These are phyloP conservation scores for Diaperis boleti DNA, from an alignment of 2,888 invertebrate species.

Conservation along the genomic window DNA sequence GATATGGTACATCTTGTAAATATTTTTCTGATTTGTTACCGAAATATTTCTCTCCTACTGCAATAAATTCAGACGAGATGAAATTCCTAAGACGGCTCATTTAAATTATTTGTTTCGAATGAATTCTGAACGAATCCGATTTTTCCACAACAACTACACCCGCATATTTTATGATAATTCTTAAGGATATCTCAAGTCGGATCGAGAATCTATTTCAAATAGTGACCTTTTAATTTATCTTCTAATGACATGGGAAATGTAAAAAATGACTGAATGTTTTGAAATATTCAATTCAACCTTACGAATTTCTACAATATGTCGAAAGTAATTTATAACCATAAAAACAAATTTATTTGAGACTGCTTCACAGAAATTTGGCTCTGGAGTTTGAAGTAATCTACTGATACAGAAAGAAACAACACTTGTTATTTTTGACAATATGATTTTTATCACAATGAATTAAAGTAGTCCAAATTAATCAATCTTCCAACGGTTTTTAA, in stretches of 20 bases:
- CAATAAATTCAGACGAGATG: conserved; percentile 48
- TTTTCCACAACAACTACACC: conserved; percentile 27
- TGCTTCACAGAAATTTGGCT: too few species aligned
- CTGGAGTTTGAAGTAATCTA: too few species aligned
- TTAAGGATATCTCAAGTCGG: conserved; percentile 4
- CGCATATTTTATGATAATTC: conserved; percentile 52
- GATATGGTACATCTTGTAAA: conserved; percentile 51
- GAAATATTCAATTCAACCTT: neutral
- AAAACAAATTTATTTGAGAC: neutral
- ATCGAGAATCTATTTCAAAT: neutral
- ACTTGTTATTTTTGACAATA: too few species aligned
- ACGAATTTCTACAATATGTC: neutral
- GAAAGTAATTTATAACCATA: neutral
- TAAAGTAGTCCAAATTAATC: too few species aligned
- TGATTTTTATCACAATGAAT: too few species aligned
- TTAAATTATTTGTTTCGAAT: conserved; percentile 50
- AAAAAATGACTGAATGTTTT: too few species aligned
- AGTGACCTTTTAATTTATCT: neutral
- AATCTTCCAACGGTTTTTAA: too few species aligned
- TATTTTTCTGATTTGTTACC: conserved; percentile 52
- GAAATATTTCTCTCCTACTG: conserved; percentile 44
- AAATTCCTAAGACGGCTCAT: conserved; percentile 50
- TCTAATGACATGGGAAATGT: neutral
- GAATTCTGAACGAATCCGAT: conserved; percentile 43
- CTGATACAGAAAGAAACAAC: too few species aligned